A percentile compares a stretch with the other conserved stretches of the same genome.
Evolutionary conservation across 2,113 vertebrate genomes (phyloP).

Genomic region (Grammomys dolichurus): DNA sequence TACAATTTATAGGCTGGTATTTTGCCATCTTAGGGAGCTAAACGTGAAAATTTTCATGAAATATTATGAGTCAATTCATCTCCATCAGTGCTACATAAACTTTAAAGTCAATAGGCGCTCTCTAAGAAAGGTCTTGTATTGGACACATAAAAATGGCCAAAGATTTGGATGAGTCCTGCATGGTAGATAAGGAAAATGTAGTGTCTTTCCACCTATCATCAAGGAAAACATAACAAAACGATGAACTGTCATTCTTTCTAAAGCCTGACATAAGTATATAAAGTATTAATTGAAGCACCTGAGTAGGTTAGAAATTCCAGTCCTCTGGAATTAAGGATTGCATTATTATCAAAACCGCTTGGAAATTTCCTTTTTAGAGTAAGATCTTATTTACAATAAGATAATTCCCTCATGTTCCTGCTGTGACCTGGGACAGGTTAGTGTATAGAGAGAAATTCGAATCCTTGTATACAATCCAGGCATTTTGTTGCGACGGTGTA

Average conservation of each 20-base stretch:
- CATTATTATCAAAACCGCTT: not conserved
- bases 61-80: not conserved
- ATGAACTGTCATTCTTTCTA: not conserved
- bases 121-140: not conserved
- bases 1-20: not conserved
- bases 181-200: constrained; percentile 4
- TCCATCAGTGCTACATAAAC: not conserved
- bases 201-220: not conserved
- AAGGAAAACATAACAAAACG: constrained; percentile 13
- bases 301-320: constrained; percentile 12
- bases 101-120: not conserved
- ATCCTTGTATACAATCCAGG: not conserved
- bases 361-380: not conserved
- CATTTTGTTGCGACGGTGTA: not conserved
- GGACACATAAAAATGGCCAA: not conserved
- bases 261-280: not conserved
- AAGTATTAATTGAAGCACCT: not conserved
- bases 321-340: not conserved
- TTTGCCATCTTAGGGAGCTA: not conserved
- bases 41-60: not conserved
- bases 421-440: not conserved
- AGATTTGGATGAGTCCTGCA: not conserved
- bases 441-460: not conserved
- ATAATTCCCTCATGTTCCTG: not conserved
- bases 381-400: not conserved